These are phyloP conservation scores for Epirrhoe alternata DNA, from an alignment of 2,888 invertebrate genomes.

Conservation along the genomic window DNA sequence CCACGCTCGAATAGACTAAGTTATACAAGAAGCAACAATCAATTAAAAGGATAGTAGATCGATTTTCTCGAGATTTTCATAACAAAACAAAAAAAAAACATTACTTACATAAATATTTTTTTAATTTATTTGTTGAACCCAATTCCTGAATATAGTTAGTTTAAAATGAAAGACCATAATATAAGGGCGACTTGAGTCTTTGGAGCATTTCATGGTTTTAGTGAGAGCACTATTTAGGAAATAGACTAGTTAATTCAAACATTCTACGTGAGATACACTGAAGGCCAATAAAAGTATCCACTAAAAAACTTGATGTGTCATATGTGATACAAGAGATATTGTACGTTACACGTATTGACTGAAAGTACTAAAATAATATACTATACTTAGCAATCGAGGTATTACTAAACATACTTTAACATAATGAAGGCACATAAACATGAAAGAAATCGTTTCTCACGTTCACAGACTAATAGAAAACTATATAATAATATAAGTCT, in stretches of 20 bases:
- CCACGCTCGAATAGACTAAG: no score
- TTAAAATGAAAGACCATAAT: no score
- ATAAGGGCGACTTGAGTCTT: no score
- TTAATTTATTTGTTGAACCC: no score
- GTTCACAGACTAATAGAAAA: constrained; percentile 21
- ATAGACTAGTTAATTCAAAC: constrained; percentile 14
- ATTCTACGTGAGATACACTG: constrained; percentile 15
- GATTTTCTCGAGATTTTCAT: no score
- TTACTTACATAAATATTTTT: no score
- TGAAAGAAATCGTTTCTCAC: constrained; percentile 11
- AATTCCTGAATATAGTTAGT: no score
- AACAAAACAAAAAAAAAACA: no score
- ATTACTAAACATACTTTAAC: constrained; percentile 4
- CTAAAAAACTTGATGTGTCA: constrained; percentile 12
- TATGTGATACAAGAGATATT: background rate
- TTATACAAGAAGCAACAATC: no score
- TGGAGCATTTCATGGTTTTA: no score
- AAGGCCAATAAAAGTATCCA: constrained; percentile 24
- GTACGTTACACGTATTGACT: background rate
- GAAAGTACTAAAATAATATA: constrained; percentile 6
- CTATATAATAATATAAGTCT: constrained; percentile 41
- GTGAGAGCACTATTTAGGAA: constrained; percentile 5
- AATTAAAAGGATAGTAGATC: no score
- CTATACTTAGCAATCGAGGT: background rate
- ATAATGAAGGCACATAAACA: constrained; percentile 27